A percentile compares a stretch with the other conserved stretches of the same genome.
Conservation (phyloP, 2,113 vertebrate genomes). For the Mastomys natalensis region DNA sequence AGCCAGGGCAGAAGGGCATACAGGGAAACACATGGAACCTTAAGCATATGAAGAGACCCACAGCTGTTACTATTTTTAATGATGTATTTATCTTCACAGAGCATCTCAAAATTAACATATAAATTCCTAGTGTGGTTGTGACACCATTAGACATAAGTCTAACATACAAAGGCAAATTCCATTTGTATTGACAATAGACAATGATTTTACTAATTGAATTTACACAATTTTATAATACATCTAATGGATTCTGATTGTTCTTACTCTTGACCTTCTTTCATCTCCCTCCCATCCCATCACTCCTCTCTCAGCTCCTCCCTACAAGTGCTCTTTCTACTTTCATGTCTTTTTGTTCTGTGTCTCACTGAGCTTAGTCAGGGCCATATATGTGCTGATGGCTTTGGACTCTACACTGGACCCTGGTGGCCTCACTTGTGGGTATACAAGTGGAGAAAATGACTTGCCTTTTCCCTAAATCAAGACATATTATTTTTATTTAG, state of each 20-base stretch:
- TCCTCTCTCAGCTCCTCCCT: background rate
- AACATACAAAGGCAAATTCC: background rate
- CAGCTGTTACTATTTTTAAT: background rate
- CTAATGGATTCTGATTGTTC: background rate
- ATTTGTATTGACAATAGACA: background rate
- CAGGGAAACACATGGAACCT: background rate
- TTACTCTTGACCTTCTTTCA: background rate
- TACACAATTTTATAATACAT: background rate
- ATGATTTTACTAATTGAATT: background rate
- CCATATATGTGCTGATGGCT: background rate
- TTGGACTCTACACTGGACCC: background rate
- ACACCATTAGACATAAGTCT: background rate
- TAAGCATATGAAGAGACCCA: background rate
- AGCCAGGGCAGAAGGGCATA: background rate
- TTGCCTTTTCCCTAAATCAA: background rate
- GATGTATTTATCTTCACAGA: background rate
- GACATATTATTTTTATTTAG: background rate
- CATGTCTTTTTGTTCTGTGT: background rate
- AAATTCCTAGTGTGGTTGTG: background rate
- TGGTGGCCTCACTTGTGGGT: background rate
- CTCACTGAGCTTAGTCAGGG: background rate
- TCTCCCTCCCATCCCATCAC: background rate
- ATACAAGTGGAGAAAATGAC: background rate
- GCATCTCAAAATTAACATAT: background rate
- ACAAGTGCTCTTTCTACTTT: background rate